These are phyloP conservation scores for Cydia amplana DNA, from an alignment of 1,140 invertebrate genomes.

Conservation along the genomic window DNA sequence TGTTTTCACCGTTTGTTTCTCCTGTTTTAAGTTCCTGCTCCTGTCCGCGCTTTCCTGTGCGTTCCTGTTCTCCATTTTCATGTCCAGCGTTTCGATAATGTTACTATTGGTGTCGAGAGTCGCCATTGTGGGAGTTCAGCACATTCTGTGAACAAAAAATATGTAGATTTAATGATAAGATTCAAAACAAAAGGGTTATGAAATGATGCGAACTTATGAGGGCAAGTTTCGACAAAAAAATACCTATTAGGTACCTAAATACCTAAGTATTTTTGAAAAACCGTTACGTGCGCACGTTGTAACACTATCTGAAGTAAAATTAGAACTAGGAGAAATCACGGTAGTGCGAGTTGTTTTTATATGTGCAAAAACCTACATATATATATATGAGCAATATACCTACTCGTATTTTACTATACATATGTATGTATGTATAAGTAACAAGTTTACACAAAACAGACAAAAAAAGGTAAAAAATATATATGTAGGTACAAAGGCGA, in stretches of 20 bases:
- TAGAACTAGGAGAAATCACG: not conserved
- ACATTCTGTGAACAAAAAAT: constrained; percentile 15
- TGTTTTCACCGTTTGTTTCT: not conserved
- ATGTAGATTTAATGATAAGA: too few species aligned
- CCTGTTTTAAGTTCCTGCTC: not conserved
- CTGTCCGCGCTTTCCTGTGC: not conserved
- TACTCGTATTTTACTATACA: too few species aligned
- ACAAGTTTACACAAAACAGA: too few species aligned
- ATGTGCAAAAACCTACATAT: not conserved
- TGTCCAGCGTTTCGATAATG: not conserved
- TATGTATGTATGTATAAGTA: too few species aligned
- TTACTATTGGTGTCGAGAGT: constrained; percentile 2
- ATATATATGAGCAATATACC: too few species aligned
- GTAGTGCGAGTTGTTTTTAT: not conserved
- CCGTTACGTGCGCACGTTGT: not conserved
- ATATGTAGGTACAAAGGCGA: too few species aligned
- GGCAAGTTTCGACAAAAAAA: too few species aligned
- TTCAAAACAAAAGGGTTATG: too few species aligned
- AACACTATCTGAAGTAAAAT: not conserved
- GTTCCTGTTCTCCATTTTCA: not conserved
- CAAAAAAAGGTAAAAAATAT: too few species aligned
- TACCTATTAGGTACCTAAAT: too few species aligned
- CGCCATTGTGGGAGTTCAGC: not conserved
- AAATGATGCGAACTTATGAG: too few species aligned
- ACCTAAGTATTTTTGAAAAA: not conserved